These are phyloP conservation scores for Zosterops hypoxanthus DNA, from an alignment of 2,113 vertebrate species.

Conservation along the genomic window DNA sequence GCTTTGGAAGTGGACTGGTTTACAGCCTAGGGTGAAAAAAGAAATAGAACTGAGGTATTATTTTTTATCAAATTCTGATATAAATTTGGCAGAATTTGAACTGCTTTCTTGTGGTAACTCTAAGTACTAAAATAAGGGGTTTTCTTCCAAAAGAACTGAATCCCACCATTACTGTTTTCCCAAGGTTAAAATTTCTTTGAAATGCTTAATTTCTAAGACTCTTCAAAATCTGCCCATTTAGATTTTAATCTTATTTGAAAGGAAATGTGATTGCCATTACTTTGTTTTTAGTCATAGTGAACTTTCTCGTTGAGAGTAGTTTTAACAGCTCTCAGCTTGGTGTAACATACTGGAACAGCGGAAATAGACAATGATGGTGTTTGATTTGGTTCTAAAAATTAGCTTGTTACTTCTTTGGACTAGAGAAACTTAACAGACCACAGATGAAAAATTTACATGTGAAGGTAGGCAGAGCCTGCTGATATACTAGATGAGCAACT, in stretches of 20 bases:
- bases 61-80: not conserved
- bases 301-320: not conserved
- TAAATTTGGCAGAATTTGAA: not conserved
- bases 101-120: not conserved
- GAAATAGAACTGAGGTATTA: not conserved
- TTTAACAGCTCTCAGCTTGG: not conserved
- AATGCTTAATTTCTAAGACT: not conserved
- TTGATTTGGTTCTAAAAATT: not conserved
- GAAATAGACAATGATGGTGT: not conserved
- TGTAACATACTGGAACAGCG: rapidly evolving
- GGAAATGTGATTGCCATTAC: not conserved
- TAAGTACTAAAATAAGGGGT: not conserved
- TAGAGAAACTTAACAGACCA: not conserved
- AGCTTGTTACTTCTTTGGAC: not conserved
- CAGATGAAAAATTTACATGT: not conserved
- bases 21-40: not conserved
- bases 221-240: not conserved
- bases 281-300: not conserved
- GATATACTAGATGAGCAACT: not conserved
- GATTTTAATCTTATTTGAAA: not conserved
- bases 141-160: not conserved
- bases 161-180: not conserved
- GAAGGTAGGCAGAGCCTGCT: not conserved
- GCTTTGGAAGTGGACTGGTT: not conserved
- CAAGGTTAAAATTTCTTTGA: not conserved